Evolutionary conservation across 1,140 invertebrate species (phyloP).

Genomic region (Ips nitidus): DNA sequence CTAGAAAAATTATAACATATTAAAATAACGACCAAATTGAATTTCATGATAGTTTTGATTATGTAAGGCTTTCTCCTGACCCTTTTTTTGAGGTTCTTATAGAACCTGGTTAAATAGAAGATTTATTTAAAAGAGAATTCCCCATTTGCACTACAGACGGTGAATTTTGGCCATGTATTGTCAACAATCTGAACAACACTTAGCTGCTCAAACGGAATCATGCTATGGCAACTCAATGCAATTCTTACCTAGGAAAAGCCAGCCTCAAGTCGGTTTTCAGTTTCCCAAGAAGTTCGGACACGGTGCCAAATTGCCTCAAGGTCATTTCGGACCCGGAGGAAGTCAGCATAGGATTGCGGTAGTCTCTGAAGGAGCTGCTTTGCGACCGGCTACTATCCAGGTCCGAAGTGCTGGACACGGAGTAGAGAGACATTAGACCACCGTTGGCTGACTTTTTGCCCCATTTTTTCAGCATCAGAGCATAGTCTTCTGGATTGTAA

Average conservation of each 20-base stretch:
- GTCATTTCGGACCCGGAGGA: conserved; percentile 77
- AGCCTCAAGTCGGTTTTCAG: conserved; percentile 80
- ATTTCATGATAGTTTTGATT: no score
- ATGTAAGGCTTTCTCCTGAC: no score
- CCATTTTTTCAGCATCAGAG: conserved; percentile 74
- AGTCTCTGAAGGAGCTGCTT: conserved; percentile 47
- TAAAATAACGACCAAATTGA: no score
- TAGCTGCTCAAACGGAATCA: no score
- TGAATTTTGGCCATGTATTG: no score
- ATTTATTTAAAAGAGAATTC: no score
- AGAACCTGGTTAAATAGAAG: no score
- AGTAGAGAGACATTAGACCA: conserved; percentile 40
- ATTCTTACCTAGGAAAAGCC: conserved; percentile 79
- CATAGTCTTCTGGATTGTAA: conserved; percentile 85
- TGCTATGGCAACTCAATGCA: no score
- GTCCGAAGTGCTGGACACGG: conserved; percentile 37
- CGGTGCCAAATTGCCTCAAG: conserved; percentile 78
- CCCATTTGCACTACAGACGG: no score
- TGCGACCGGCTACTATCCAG: conserved; percentile 42
- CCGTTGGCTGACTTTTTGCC: conserved; percentile 60
- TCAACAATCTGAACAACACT: no score
- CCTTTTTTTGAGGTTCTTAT: no score
- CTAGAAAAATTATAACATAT: no score
- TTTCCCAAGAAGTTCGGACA: conserved; percentile 86
- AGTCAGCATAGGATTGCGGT: conserved; percentile 57